These are phyloP conservation scores for Anas acuta DNA, from an alignment of 2,797 vertebrate species.

Conservation along the genomic window DNA sequence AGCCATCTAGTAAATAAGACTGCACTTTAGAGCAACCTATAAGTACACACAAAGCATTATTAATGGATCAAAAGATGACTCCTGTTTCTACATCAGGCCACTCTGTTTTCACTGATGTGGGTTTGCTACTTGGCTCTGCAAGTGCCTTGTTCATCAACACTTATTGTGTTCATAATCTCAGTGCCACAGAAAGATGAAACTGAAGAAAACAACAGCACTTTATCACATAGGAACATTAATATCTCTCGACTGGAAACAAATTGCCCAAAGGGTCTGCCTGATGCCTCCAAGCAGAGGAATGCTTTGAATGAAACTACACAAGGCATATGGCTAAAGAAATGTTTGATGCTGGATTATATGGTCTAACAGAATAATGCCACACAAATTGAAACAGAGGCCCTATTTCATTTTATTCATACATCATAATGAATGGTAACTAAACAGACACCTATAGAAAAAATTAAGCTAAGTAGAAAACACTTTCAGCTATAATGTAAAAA, in stretches of 20 bases:
- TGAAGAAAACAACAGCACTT: conserved; percentile 36
- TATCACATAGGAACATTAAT: conserved; percentile 37
- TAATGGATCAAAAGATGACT: not conserved
- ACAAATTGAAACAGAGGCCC: not conserved
- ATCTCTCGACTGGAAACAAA: conserved; percentile 37
- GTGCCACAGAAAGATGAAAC: conserved; percentile 25
- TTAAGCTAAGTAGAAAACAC: not conserved
- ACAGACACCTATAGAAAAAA: conserved; percentile 8
- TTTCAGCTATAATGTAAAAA: not conserved
- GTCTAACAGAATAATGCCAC: not conserved
- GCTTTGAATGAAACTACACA: not conserved
- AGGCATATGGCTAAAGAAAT: conserved; percentile 16
- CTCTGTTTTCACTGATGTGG: not conserved
- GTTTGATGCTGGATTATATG: conserved; percentile 29
- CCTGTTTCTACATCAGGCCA: not conserved
- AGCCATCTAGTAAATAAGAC: not conserved
- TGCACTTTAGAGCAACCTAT: not conserved
- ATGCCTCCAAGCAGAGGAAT: not conserved
- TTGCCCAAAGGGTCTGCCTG: not conserved
- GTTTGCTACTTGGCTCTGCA: not conserved
- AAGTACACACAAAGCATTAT: not conserved
- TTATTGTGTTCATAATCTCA: conserved; percentile 9
- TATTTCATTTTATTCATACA: not conserved
- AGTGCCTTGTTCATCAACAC: not conserved
- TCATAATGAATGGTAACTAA: not conserved